Base-by-base conservation (phyloP, 2,888 invertebrate genomes). In the Archips crataeganus region DNA sequence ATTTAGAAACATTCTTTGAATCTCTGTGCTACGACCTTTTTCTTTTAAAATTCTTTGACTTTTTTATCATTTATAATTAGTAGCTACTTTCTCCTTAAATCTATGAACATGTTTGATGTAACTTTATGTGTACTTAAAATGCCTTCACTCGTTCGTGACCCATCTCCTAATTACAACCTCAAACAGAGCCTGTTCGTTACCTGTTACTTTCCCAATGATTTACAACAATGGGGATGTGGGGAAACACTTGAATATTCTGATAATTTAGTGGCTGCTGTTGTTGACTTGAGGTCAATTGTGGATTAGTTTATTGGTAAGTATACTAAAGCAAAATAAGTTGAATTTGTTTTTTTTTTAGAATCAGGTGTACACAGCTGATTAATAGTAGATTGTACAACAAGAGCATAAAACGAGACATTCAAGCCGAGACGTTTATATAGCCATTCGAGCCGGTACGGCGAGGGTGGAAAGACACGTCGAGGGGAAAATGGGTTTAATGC, bases 151-250 rank as follows among this genome's bases (percentile, higher is more conserved):
- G 13, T 51, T 36, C 65, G 65, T 65, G 65, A 65, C 54, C 34
- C 36, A 13, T 72, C 62, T 65, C 51, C 51, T 68, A 72, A 72
- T 72, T 72, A 47, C 32, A 34, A 65, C 32, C n/a, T 47, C 72
- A 57, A 62, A 67, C 63, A 72, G 51, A 65, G 54, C 62, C 39
- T 47, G 32, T 34, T 42, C 10, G 57, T 62, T 23, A 23, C 54
- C 34, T 15, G 49, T 51, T 51, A 57, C 67, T 68, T 63, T 57
- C 36, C 15, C 62, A 72, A 68, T 68, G 54, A 57, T 57, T 68
- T 68, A 57, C 63, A 57, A 62, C 71, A 67, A 62, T 61, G 15
- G 34, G 34, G 10, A 67, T 45, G 62, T 72, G 61, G 45, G 45
- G 62, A 10, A 66, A 51, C 61, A 71, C 54, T 71, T 62, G 36